A percentile compares a stretch with the other conserved stretches of the same genome.
These are phyloP conservation scores for Aix galericulata DNA, from an alignment of 2,113 vertebrate species.

Conservation along the genomic window DNA sequence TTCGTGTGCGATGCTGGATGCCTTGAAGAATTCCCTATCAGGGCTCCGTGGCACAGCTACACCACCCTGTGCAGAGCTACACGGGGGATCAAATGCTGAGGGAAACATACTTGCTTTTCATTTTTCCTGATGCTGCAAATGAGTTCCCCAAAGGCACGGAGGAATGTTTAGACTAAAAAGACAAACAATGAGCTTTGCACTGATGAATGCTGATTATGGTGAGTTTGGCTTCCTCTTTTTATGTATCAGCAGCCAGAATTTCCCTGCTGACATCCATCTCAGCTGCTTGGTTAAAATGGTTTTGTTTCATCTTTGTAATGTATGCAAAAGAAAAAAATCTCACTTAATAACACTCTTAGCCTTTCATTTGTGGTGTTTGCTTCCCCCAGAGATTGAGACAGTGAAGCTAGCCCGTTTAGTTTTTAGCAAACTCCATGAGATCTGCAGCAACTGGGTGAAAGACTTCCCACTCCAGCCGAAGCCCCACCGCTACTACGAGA, in stretches of 20 bases:
- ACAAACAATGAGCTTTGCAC: conserved; percentile 42
- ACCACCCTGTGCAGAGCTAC: neutral
- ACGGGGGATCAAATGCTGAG: neutral
- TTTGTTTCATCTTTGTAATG: conserved; percentile 61
- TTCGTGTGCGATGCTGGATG: neutral
- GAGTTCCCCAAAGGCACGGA: neutral
- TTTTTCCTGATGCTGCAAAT: conserved; percentile 24
- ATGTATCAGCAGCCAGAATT: conserved; percentile 26
- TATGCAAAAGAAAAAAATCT: conserved; percentile 21
- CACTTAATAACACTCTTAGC: neutral
- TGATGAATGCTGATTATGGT: conserved; percentile 37
- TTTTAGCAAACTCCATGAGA: conserved; percentile 91
- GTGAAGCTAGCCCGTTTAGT: conserved; percentile 89
- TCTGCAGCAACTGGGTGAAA: conserved; percentile 92
- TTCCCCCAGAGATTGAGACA: conserved; percentile 88
- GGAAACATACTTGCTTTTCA: neutral
- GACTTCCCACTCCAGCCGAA: conserved; percentile 90
- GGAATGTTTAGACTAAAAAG: conserved; percentile 47
- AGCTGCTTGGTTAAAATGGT: conserved; percentile 15
- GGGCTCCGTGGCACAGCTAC: neutral
- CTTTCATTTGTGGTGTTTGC: conserved; percentile 55
- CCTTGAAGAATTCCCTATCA: neutral
- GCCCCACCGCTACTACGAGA: conserved; percentile 93
- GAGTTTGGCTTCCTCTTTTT: conserved; percentile 12
- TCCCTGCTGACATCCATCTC: conserved; percentile 34